Evolutionary conservation across 2,888 invertebrate species (phyloP).

Genomic region (Drosophila meridiana): DNA sequence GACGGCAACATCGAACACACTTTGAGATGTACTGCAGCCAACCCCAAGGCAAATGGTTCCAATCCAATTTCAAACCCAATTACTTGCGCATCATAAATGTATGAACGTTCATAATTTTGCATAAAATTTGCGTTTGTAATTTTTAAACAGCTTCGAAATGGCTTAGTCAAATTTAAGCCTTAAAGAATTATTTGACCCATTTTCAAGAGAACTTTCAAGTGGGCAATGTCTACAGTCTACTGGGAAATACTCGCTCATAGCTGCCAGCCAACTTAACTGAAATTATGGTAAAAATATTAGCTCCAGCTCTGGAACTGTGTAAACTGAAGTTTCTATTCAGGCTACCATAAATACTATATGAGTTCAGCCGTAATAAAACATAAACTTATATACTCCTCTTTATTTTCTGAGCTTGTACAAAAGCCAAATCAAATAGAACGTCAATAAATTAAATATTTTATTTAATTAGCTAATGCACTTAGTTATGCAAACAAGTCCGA

Average conservation of each 20-base stretch:
- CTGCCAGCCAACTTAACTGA: background rate
- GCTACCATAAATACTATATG: too few species aligned
- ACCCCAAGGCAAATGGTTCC: constrained; percentile 36
- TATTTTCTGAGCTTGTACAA: background rate
- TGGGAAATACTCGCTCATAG: background rate
- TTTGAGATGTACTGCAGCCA: constrained; percentile 21
- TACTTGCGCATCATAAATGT: constrained; percentile 31
- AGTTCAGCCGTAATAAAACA: background rate
- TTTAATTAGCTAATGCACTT: constrained; percentile 6
- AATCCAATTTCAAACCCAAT: constrained; percentile 63
- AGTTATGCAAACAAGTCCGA: background rate
- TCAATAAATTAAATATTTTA: background rate
- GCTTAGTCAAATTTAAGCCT: background rate
- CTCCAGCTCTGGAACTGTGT: background rate
- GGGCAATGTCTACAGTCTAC: background rate
- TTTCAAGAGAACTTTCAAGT: constrained; percentile 1
- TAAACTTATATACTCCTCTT: background rate
- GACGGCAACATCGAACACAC: constrained; percentile 24
- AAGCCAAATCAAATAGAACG: background rate
- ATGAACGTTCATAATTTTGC: constrained; percentile 36
- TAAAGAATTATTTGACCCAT: constrained; percentile 3
- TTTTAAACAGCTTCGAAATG: background rate
- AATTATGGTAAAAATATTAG: background rate
- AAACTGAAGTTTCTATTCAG: background rate
- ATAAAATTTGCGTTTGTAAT: constrained; percentile 32